Base-by-base conservation (phyloP, 2,888 invertebrate genomes). In the Trachelus troglodyta region DNA sequence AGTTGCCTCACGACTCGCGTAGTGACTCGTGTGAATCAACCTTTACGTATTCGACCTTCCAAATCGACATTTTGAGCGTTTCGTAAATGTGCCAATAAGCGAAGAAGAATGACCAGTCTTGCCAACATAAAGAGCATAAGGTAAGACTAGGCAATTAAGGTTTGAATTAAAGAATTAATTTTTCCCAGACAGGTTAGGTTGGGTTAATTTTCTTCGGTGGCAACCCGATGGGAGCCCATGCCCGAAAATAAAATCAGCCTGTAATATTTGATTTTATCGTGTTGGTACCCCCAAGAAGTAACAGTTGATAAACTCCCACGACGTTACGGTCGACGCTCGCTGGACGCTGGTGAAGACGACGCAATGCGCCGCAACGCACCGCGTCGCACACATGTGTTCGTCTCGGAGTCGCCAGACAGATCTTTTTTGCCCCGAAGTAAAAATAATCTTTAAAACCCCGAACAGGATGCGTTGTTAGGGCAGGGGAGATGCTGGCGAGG, bases 371-470 rank as follows among this genome's bases (percentile, higher is more conserved):
- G 75, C 75, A 77, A 76, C 76, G 75, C 79, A 78, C 69, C 82
- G 82, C 81, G 85, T 82, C 76, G 82, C 81, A 77, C 89, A 89
- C 89, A 89, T 89, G 90, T 89, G 90, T 84, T 82, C 86, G 85
- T 83, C 87, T 86, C 87, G 85, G 85, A 90, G 89, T 89, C 89
- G 90, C 90, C 91, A 91, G 91, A 91, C 91, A 89, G 89, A 88
- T 89, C 88, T 91, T 91, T 91, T 91, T 91, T 91, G 91, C 89
- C 88, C 89, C 87, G 88, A 88, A 85, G 91, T 91, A 91, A 91
- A 91, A 91, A 91, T 91, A 91, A 91, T 90, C 91, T 91, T 90
- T 90, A 91, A 91, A 91, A 90, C 89, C 90, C 90, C 90, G 89
- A 90, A 91, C 91, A 91, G 91, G 91, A 91, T 91, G 90, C 90